A percentile compares a stretch with the other conserved stretches of the same genome.
These are phyloP conservation scores for Pheosia tremula DNA, from an alignment of 2,888 invertebrate species.

Conservation along the genomic window DNA sequence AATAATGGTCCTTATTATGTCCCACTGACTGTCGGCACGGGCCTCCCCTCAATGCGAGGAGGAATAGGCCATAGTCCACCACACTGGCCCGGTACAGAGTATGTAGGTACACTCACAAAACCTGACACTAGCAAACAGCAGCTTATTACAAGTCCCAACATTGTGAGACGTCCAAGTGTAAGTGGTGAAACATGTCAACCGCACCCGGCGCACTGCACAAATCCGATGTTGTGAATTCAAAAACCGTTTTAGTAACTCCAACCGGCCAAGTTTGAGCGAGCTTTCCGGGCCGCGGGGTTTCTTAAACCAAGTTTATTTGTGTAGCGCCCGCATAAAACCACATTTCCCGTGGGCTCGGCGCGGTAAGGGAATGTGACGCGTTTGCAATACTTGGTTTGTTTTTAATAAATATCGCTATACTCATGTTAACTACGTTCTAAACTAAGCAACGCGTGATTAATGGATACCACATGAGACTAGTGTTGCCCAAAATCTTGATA, in stretches of 20 bases:
- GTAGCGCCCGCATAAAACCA: conserved; percentile 54
- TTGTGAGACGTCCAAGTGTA: not conserved
- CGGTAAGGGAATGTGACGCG: conserved; percentile 30
- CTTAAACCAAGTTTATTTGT: conserved; percentile 63
- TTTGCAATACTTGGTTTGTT: conserved; percentile 18
- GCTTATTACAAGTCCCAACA: conserved; percentile 1
- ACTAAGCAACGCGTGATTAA: too few relatives aligned
- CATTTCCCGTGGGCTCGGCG: conserved; percentile 52
- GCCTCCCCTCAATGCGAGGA: too few relatives aligned
- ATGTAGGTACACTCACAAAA: not conserved
- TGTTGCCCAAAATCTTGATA: too few relatives aligned
- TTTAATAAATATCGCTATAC: not conserved
- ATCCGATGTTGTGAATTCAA: conserved; percentile 27
- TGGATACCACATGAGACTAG: too few relatives aligned
- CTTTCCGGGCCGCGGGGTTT: conserved; percentile 34
- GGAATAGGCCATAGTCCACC: too few relatives aligned
- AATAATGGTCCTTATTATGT: too few relatives aligned
- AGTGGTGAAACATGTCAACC: not conserved
- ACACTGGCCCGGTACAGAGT: too few relatives aligned
- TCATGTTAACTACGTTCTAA: too few relatives aligned
- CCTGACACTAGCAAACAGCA: not conserved
- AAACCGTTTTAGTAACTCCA: conserved; percentile 35
- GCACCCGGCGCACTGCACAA: conserved; percentile 4
- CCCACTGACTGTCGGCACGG: too few relatives aligned
- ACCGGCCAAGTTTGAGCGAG: conserved; percentile 40